Evolutionary conservation across 2,888 invertebrate species (phyloP), one percentile per base, ranked within the genome.

Genomic region (Arge pagana): DNA sequence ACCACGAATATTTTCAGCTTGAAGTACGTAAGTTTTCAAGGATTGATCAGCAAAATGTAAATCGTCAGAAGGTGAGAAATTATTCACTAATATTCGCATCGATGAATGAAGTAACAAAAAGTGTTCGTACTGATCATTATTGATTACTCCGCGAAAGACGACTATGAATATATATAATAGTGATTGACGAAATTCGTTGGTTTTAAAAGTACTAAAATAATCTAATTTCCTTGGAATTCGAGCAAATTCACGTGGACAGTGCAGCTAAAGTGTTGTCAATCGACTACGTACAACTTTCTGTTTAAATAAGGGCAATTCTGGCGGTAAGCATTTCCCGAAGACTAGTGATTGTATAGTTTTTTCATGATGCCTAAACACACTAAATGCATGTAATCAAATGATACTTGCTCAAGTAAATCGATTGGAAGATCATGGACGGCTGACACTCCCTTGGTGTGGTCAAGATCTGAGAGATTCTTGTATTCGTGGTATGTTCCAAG

Each of bases 111-210:
- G n/a, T n/a, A n/a, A n/a, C n/a, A n/a, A n/a, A n/a, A n/a, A n/a
- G n/a, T n/a, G n/a, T n/a, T n/a, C n/a, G n/a, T n/a, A n/a, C n/a
- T n/a, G n/a, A n/a, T n/a, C n/a, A n/a, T n/a, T n/a, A n/a, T n/a
- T n/a, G n/a, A n/a, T n/a, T n/a, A n/a, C n/a, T n/a, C n/a, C n/a
- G n/a, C n/a, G n/a, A n/a, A 68, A 54, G 13, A 65, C 51, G 15
- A 58, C 52, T 10, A 60, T 56, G n/a, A 66, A 67, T 18, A 62
- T 55, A 28, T 66, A 66, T 21, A 66, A 33, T 11, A 64, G 42
- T 16, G 66, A 55, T 40, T 59, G 58, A 31, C 65, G 52, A 8
- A 63, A 24, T 24, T 40, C 39, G 3, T 23, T 40, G 13, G 24
- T 24, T 24, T 40, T 40, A 23, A 23, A 40, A 8, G 6, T 13